A percentile compares a stretch with the other conserved stretches of the same genome.
These are phyloP conservation scores for Periophthalmodon schlosseri DNA, from an alignment of 2,113 vertebrate genomes.

Conservation along the genomic window DNA sequence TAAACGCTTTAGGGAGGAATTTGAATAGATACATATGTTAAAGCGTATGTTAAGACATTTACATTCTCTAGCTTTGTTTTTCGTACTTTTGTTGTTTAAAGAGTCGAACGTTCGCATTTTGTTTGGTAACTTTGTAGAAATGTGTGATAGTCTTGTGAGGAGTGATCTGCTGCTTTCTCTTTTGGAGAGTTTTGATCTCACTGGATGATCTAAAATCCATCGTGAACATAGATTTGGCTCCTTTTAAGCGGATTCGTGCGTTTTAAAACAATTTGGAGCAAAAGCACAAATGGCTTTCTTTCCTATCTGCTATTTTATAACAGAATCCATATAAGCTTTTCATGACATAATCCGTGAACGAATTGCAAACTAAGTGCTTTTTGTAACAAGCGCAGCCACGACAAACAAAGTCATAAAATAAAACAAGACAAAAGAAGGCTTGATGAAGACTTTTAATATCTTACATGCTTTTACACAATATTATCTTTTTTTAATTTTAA, in stretches of 20 bases:
- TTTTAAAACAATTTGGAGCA: not conserved
- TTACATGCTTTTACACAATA: constrained; percentile 28
- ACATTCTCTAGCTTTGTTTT: constrained; percentile 1
- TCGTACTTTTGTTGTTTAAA: constrained; percentile 1
- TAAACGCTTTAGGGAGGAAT: constrained; percentile 24
- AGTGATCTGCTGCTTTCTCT: not conserved
- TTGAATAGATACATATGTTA: not conserved
- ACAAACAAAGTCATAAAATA: not conserved
- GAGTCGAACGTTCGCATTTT: not conserved
- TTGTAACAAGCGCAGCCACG: not conserved
- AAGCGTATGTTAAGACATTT: not conserved
- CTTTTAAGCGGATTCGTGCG: no score
- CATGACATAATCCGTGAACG: not conserved
- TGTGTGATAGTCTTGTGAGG: not conserved
- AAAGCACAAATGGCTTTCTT: not conserved
- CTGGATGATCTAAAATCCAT: not conserved
- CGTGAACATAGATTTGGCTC: no score
- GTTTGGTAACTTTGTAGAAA: not conserved
- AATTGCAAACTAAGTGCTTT: not conserved
- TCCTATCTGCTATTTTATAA: not conserved
- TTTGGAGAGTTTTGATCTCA: not conserved
- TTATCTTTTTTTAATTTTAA: constrained; percentile 72
- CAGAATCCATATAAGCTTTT: not conserved
- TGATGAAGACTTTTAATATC: not conserved
- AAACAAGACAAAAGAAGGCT: not conserved